Evolutionary conservation across 2,888 invertebrate genomes (phyloP), one percentile per base, ranked within the genome.

Genomic region (Patella caerulea): DNA sequence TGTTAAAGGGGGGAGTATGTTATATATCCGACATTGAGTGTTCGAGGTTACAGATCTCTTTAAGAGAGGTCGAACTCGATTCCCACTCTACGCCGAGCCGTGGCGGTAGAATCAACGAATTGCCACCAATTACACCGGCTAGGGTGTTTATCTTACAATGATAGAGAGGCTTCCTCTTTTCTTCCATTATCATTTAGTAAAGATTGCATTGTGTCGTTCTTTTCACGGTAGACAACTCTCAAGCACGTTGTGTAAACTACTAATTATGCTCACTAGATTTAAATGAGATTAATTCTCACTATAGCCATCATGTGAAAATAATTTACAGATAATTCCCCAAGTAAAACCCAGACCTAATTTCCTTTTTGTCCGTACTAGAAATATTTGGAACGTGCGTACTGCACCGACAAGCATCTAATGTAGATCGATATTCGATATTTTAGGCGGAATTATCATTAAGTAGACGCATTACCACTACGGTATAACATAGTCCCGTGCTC

Each of bases 221-320:
- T 24, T 65, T 65, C 65, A 24, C 24, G 11, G 24, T 24, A 65
- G 24, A 24, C 24, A 19, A 24, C 19, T 65, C 19, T 65, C 24
- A 65, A 65, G 65, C 65, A 65, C 65, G 65, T 65, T 65, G 65
- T 24, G 65, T 65, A 24, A 65, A 65, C 65, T 65, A 24, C 65
- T 65, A 65, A 65, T 65, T 65, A 65, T 24, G 24, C 24, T 65
- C 65, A 65, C 65, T 65, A 65, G 65, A 24, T 65, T 65, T 65
- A 65, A 65, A 65, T 65, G 65, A 24, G 65, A 65, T 65, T 65
- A 65, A 65, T 65, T 65, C 65, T 24, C 65, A 65, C 65, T 65
- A 3, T 65, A 24, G 19, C 24, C 65, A 3, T 65, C 65, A 65
- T 65, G 65, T 65, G 24, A 65, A 65, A 65, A 65, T 65, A 65